Conservation (phyloP, 2,797 vertebrate species). For the Trematomus bernacchii region DNA sequence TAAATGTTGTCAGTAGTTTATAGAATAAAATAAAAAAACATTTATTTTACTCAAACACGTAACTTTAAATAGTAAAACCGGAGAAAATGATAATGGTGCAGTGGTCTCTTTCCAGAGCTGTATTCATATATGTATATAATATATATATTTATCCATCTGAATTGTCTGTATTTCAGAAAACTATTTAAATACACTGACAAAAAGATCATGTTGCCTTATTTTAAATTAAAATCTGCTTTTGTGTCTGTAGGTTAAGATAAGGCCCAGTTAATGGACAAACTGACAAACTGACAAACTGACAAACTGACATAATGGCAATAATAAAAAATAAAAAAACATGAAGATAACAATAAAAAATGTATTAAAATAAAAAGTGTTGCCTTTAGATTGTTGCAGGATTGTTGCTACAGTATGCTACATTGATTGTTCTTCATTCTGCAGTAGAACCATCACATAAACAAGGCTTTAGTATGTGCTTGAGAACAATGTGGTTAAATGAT, state of each 20-base stretch:
- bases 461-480: not conserved
- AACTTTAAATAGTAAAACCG: no score
- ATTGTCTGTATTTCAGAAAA: not conserved
- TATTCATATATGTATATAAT: no score
- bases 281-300: no score
- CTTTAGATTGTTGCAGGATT: constrained; percentile 1
- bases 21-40: no score
- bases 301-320: not conserved
- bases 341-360: no score
- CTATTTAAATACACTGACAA: not conserved
- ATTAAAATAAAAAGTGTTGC: not conserved
- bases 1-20: no score
- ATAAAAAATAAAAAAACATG: constrained; percentile 1
- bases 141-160: not conserved
- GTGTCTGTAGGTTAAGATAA: constrained; percentile 1
- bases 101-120: no score
- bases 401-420: not conserved
- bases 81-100: no score
- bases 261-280: constrained; percentile 1
- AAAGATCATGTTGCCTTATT: not conserved
- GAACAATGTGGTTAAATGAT: not conserved
- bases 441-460: not conserved
- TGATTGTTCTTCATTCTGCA: not conserved
- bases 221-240: not conserved
- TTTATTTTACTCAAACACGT: no score